Conservation (phyloP, 2,113 vertebrate species). For the Porphyrio hochstetteri region DNA sequence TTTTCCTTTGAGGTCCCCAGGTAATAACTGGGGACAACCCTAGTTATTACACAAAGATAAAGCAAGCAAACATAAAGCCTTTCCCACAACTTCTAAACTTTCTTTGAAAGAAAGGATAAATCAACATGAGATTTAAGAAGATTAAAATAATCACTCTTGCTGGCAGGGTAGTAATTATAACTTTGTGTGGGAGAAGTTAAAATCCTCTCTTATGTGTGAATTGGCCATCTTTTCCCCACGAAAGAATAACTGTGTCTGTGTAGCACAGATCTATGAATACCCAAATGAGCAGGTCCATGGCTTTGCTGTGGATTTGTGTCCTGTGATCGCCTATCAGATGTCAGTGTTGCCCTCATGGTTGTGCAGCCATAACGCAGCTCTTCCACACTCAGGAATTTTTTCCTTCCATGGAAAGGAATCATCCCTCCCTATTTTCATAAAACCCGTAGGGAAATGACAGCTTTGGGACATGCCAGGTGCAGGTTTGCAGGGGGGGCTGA, state of each 20-base stretch:
- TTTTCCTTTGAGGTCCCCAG: neutral
- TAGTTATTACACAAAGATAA: neutral
- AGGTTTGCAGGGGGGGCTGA: neutral
- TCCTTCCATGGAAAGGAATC: neutral
- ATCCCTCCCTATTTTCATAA: neutral
- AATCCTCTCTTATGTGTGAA: neutral
- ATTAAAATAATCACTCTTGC: constrained; percentile 2
- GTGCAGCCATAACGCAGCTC: neutral
- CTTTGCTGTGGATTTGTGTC: neutral
- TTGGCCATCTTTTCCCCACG: neutral
- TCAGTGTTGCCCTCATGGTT: neutral
- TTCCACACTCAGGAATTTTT: neutral
- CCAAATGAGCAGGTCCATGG: fast-evolving
- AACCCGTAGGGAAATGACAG: too few species aligned
- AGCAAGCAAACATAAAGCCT: neutral
- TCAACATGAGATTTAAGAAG: neutral
- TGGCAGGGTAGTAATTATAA: constrained; percentile 51
- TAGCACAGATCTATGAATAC: neutral
- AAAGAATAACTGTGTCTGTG: neutral
- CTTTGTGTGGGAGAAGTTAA: constrained; percentile 37
- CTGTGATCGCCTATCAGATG: neutral
- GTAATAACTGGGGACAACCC: neutral
- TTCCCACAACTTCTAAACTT: neutral
- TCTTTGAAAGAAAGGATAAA: constrained; percentile 1
- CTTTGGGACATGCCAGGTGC: neutral